Evolutionary conservation across 2,888 invertebrate species (phyloP), one percentile per base, ranked within the genome.

Genomic region (Clunio marinus): DNA sequence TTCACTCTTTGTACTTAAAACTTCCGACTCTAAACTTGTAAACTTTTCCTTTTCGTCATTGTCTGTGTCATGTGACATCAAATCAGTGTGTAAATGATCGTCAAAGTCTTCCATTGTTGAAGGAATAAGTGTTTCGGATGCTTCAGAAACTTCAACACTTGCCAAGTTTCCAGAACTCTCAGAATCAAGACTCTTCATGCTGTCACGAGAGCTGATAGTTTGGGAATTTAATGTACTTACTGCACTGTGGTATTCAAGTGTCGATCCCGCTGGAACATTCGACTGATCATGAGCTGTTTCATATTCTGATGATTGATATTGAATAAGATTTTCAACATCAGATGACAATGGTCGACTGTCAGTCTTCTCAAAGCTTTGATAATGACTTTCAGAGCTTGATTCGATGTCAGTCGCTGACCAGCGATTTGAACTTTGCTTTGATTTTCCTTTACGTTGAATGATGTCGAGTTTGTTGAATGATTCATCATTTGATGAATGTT

Each of bases 51-150:
- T 69, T 17, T 67, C 8, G 70, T 71, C 68, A 69, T 71, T 24
- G 71, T 73, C 70, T 70, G 69, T 20, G 27, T 70, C 70, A 41
- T 58, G 45, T 71, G 63, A n/a, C 15, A 66, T 15, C 4, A 68
- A 8, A 59, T 68, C 68, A 1, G 41, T n/a, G 13, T 86, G 84
- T 70, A 89, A 82, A 73, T 89, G 88, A 73, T 87, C 86, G 75
- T 88, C 88, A 60, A 88, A 78, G 76, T 78, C 78, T 2, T 93
- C 93, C 75, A 89, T 87, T 7, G 90, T 88, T 1, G 96, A 95
- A 13, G 95, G 93, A 8, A 97, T 89, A 7, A 97, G 79, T 1
- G 96, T 97, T 80, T 96, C 96, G 1, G 95, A 95, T 25, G 89
- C 83, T 77, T 96, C 96, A 32, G 95, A 95, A 37, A 93, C 87